These are phyloP conservation scores for Drosophila orena DNA, from an alignment of 1,140 invertebrate species.

Conservation along the genomic window DNA sequence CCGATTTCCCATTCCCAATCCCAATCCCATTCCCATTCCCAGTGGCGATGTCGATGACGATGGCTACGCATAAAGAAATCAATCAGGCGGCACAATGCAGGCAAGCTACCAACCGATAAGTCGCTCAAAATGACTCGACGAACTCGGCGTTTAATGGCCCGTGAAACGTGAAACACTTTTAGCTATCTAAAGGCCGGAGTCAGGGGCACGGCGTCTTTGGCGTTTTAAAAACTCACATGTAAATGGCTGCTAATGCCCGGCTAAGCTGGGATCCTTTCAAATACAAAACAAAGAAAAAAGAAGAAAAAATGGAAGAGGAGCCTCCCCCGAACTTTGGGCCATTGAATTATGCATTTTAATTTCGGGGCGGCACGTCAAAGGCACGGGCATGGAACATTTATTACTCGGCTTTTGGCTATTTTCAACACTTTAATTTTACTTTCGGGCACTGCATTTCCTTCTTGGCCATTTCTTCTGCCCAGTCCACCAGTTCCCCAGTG, in stretches of 20 bases:
- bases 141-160: constrained; percentile 78
- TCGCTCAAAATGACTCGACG: constrained; percentile 76
- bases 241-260: constrained; percentile 56
- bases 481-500: constrained; percentile 27
- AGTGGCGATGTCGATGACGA: not conserved
- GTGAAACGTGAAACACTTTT: constrained; percentile 82
- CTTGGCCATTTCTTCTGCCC: constrained; percentile 41
- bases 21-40: not conserved
- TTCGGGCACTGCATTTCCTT: constrained; percentile 61
- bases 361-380: constrained; percentile 66
- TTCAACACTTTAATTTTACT: constrained; percentile 78
- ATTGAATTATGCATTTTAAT: constrained; percentile 83
- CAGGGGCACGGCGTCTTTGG: constrained; percentile 12
- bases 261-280: constrained; percentile 20
- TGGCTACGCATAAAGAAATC: constrained; percentile 74
- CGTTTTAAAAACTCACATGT: constrained; percentile 72
- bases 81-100: constrained; percentile 79
- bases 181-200: constrained; percentile 58
- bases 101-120: constrained; percentile 60
- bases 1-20: not conserved
- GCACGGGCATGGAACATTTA: constrained; percentile 69
- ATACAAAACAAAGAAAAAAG: too few relatives aligned
- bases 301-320: too few relatives aligned
- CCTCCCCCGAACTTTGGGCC: not conserved
- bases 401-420: constrained; percentile 68